These are phyloP conservation scores for Dryobotodes eremita DNA, from an alignment of 2,888 invertebrate species.

Conservation along the genomic window DNA sequence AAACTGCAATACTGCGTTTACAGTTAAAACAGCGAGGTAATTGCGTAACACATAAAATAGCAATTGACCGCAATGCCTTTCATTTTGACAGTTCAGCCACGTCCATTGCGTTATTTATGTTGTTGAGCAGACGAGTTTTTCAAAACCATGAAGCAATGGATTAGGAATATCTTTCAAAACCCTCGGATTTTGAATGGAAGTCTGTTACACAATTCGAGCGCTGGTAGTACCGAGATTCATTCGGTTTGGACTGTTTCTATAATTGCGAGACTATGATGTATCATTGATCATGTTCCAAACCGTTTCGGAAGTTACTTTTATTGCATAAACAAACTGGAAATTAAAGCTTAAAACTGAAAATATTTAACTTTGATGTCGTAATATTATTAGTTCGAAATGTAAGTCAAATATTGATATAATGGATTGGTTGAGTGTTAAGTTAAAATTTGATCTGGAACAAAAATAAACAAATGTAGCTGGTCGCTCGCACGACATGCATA, in stretches of 20 bases:
- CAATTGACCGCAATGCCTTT: too few species aligned
- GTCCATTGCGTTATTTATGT: too few species aligned
- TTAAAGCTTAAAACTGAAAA: slow-evolving; percentile 38
- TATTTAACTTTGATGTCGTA: slow-evolving; percentile 60
- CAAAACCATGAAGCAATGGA: too few species aligned
- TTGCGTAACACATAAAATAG: too few species aligned
- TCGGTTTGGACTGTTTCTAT: slow-evolving; percentile 35
- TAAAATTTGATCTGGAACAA: not conserved
- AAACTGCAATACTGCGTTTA: slow-evolving; percentile 9
- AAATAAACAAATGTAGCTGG: slow-evolving; percentile 31
- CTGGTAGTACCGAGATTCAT: slow-evolving; percentile 15
- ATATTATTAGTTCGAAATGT: slow-evolving; percentile 43
- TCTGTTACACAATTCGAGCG: too few species aligned
- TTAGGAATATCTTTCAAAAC: too few species aligned
- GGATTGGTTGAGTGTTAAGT: slow-evolving; percentile 27
- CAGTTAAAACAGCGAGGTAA: too few species aligned
- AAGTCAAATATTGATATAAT: slow-evolving; percentile 39
- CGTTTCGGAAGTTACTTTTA: slow-evolving; percentile 59
- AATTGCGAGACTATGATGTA: slow-evolving; percentile 60
- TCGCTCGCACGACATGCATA: not conserved
- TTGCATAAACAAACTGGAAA: slow-evolving; percentile 62
- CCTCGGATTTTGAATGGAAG: too few species aligned
- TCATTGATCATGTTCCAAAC: slow-evolving; percentile 56
- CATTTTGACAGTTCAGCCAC: too few species aligned
- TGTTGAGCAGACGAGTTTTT: too few species aligned